A percentile compares a stretch with the other conserved stretches of the same genome.
phyloP scores from a whole-genome alignment of 2,797 vertebrate genomes.

The Acridotheres tristis region DNA sequence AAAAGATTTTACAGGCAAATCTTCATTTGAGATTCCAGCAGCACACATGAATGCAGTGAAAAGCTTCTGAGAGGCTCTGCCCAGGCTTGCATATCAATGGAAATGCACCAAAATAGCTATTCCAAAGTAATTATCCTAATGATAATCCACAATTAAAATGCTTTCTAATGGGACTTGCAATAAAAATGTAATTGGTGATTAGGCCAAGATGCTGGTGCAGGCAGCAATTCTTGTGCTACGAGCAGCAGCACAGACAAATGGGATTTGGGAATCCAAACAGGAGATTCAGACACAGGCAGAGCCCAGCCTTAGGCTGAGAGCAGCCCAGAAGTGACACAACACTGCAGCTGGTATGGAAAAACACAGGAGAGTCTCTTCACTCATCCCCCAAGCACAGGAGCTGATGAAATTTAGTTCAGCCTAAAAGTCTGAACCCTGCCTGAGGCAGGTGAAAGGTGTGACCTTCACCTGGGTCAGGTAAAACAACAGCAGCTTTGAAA shows the following conservation, averaged over 20 bases:
- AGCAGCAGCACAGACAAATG: background rate
- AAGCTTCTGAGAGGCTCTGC: background rate
- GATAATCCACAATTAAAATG: constrained; percentile 38
- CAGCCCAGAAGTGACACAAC: background rate
- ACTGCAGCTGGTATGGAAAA: background rate
- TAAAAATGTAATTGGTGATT: constrained; percentile 29
- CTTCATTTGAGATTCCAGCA: background rate
- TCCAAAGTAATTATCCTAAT: constrained; percentile 21
- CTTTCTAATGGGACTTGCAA: constrained; percentile 9
- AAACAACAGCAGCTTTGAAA: background rate
- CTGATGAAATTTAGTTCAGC: background rate
- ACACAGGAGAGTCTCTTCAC: background rate
- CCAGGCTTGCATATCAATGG: background rate
- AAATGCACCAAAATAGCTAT: constrained; percentile 22
- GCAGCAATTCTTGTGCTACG: background rate
- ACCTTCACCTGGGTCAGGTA: background rate
- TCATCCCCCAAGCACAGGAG: background rate
- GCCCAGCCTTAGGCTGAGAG: background rate
- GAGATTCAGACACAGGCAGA: background rate
- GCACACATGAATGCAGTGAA: background rate
- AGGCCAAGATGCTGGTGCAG: background rate
- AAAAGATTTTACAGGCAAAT: background rate
- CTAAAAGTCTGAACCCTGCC: background rate
- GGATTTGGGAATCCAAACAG: background rate
- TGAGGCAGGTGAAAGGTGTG: background rate